Conservation (phyloP, 2,797 vertebrate species). For the Melopsittacus undulatus region DNA sequence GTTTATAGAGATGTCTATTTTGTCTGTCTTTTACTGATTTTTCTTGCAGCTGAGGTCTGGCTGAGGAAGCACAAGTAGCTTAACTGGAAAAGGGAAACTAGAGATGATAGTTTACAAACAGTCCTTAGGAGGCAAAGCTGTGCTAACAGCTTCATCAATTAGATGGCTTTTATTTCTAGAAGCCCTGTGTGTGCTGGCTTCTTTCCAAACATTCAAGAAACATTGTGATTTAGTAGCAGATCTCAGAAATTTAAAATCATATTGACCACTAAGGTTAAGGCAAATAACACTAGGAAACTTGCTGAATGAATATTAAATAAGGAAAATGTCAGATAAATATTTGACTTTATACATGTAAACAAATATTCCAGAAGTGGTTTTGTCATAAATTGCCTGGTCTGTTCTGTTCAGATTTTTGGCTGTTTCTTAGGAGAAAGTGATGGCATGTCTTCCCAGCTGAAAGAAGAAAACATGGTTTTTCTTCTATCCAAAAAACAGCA, state of each 20-base stretch:
- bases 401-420: conserved; percentile 76
- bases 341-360: background rate
- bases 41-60: background rate
- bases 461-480: conserved; percentile 72
- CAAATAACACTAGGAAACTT: background rate
- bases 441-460: background rate
- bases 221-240: background rate
- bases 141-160: background rate
- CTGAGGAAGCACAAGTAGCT: background rate
- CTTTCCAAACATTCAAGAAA: background rate
- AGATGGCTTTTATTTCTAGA: background rate
- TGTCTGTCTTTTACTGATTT: background rate
- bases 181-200: background rate
- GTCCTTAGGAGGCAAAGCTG: background rate
- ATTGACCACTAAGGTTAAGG: background rate
- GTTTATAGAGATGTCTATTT: background rate
- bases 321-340: background rate
- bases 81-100: background rate
- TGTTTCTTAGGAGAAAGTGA: conserved; percentile 59
- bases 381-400: background rate
- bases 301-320: background rate
- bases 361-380: background rate
- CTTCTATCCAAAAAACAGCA: conserved; percentile 69
- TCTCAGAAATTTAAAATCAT: background rate
- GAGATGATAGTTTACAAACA: background rate